phyloP scores from a whole-genome alignment of 2,888 invertebrate species.

The Amblyjoppa fuscipennis region DNA sequence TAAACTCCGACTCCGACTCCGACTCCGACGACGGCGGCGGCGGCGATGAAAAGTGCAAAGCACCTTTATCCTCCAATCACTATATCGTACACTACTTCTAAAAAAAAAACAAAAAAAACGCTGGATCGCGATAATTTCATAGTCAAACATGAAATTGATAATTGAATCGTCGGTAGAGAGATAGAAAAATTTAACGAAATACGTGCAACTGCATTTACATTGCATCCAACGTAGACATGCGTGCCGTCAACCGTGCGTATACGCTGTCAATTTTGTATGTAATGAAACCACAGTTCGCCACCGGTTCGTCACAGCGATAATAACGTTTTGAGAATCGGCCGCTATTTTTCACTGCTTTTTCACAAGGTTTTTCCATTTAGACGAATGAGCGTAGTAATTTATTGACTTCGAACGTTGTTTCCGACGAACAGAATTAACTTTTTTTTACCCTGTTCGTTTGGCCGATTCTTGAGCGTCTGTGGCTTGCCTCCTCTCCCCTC shows the following conservation, averaged over 20 bases:
- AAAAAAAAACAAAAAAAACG: slow-evolving; percentile 20
- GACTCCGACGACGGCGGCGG: slow-evolving; percentile 39
- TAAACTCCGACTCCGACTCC: slow-evolving; percentile 26
- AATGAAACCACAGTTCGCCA: slow-evolving; percentile 72
- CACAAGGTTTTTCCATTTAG: slow-evolving; percentile 64
- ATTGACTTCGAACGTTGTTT: slow-evolving; percentile 69
- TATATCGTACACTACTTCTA: slow-evolving; percentile 62
- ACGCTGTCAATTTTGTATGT: slow-evolving; percentile 71
- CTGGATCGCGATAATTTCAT: slow-evolving; percentile 70
- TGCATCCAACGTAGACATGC: slow-evolving; percentile 72
- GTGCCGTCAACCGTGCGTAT: slow-evolving; percentile 25
- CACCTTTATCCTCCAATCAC: slow-evolving; percentile 57
- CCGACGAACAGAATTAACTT: slow-evolving; percentile 55
- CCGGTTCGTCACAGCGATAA: slow-evolving; percentile 71
- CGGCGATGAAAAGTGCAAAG: slow-evolving; percentile 58
- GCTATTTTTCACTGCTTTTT: slow-evolving; percentile 62
- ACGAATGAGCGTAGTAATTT: slow-evolving; percentile 74
- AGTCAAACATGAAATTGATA: slow-evolving; percentile 70
- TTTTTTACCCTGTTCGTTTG: slow-evolving; percentile 63
- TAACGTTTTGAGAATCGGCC: slow-evolving; percentile 76
- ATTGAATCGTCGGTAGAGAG: slow-evolving; percentile 47
- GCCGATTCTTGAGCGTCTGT: slow-evolving; percentile 79
- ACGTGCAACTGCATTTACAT: slow-evolving; percentile 71
- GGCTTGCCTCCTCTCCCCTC: slow-evolving; percentile 69
- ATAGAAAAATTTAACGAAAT: slow-evolving; percentile 64